These are phyloP conservation scores for Peromyscus maniculatus DNA, from an alignment of 2,113 vertebrate genomes.

Conservation along the genomic window DNA sequence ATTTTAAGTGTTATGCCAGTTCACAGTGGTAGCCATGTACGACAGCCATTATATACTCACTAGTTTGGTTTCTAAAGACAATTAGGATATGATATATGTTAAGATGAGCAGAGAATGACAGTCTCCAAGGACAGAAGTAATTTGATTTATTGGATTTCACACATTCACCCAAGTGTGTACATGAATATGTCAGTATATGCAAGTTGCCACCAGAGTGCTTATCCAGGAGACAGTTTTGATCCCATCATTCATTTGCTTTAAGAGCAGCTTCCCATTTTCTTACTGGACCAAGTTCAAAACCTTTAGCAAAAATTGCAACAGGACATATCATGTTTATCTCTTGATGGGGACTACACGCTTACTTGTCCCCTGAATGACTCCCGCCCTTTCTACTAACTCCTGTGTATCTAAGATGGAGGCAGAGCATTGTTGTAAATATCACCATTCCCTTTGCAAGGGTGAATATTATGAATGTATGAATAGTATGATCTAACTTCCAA, in stretches of 20 bases:
- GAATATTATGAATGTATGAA: neutral
- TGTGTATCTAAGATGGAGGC: neutral
- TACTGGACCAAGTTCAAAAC: neutral
- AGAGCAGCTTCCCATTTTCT: constrained; percentile 16
- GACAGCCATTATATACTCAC: neutral
- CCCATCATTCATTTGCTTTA: neutral
- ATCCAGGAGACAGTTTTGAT: neutral
- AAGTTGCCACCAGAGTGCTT: neutral
- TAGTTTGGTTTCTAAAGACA: constrained; percentile 33
- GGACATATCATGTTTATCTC: neutral
- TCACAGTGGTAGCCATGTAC: neutral
- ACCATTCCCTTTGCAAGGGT: neutral
- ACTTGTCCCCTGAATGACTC: neutral
- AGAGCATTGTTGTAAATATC: neutral
- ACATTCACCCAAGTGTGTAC: neutral
- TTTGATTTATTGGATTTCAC: constrained; percentile 10
- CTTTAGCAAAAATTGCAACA: neutral
- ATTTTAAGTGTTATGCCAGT: neutral
- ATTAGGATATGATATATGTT: neutral
- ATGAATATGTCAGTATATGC: constrained; percentile 17
- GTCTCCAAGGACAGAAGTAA: neutral
- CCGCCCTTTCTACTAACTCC: neutral
- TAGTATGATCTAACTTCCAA: neutral
- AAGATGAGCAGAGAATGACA: neutral
- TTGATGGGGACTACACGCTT: neutral